A percentile compares a stretch with the other conserved stretches of the same genome.
Evolutionary conservation across 2,797 vertebrate genomes (phyloP).

Genomic region (Knipowitschia caucasica): DNA sequence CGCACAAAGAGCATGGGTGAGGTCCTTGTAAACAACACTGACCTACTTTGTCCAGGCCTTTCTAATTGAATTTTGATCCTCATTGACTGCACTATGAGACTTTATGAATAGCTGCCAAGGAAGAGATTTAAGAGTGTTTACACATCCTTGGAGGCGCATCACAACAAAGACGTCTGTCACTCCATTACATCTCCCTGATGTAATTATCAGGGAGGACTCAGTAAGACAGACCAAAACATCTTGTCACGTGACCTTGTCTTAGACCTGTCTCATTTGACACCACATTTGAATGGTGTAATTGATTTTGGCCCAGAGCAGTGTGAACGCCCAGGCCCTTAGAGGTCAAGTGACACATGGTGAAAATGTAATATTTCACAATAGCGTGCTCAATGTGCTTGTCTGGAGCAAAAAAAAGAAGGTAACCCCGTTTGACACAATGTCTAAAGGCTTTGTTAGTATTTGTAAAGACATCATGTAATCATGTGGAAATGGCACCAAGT

Average conservation of each 20-base stretch:
- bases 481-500: too few relatives aligned
- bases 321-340: slow-evolving; percentile 47
- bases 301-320: slow-evolving; percentile 61
- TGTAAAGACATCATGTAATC: too few relatives aligned
- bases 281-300: slow-evolving; percentile 44
- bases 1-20: slow-evolving; percentile 19
- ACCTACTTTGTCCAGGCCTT: slow-evolving; percentile 38
- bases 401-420: slow-evolving; percentile 45
- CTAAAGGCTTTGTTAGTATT: too few relatives aligned
- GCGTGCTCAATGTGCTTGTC: slow-evolving; percentile 55
- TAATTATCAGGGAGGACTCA: slow-evolving; percentile 46
- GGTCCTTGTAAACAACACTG: slow-evolving; percentile 33
- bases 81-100: slow-evolving; percentile 28
- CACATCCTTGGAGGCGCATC: slow-evolving; percentile 18
- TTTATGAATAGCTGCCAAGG: slow-evolving; percentile 31
- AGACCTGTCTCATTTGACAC: slow-evolving; percentile 46
- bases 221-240: slow-evolving; percentile 40
- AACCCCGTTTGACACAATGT: slow-evolving; percentile 48
- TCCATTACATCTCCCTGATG: slow-evolving; percentile 41
- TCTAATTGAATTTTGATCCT: slow-evolving; percentile 36
- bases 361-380: slow-evolving; percentile 42
- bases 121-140: slow-evolving; percentile 34
- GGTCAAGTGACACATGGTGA: slow-evolving; percentile 61
- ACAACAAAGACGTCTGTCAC: slow-evolving; percentile 28
- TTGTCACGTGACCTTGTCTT: slow-evolving; percentile 35